Percentiles rank a stretch among this genome's conserved stretches.
Evolutionary conservation across 1,140 invertebrate species (phyloP).

Genomic region (Drosophila biarmipes): DNA sequence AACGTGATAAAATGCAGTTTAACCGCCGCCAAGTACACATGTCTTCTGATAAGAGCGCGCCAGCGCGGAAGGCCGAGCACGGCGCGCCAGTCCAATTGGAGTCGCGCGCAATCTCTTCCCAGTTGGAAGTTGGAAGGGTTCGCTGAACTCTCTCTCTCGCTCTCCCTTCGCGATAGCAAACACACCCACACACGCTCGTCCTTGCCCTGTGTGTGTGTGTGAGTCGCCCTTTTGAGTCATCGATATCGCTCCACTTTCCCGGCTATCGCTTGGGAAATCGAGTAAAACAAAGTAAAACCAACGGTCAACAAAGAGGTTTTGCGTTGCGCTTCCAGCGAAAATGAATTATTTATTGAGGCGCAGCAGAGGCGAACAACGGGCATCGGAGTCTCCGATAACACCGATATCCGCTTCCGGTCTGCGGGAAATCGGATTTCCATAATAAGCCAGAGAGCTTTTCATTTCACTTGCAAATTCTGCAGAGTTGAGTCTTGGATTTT

Average conservation of each 20-base stretch:
- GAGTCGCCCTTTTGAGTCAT: constrained; percentile 28
- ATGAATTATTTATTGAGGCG: constrained; percentile 45
- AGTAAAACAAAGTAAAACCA: constrained; percentile 23
- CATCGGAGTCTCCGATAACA: constrained; percentile 10
- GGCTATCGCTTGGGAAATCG: constrained; percentile 58
- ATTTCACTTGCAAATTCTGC: neutral
- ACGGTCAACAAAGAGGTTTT: constrained; percentile 53
- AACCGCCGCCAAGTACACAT: constrained; percentile 33
- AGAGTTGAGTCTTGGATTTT: no score
- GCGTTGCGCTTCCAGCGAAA: constrained; percentile 25
- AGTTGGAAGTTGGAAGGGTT: constrained; percentile 58
- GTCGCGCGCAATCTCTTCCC: constrained; percentile 60
- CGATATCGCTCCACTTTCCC: constrained; percentile 32
- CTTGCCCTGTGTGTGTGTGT: constrained; percentile 10
- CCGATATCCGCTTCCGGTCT: constrained; percentile 35
- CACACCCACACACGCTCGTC: constrained; percentile 23
- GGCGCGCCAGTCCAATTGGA: constrained; percentile 48
- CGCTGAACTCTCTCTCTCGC: constrained; percentile 60
- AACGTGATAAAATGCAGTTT: constrained; percentile 81
- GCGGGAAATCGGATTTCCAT: neutral
- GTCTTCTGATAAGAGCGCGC: constrained; percentile 30
- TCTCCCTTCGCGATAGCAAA: constrained; percentile 15
- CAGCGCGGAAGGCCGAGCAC: constrained; percentile 8
- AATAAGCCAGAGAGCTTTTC: neutral
- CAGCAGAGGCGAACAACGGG: constrained; percentile 2